Conservation (phyloP, 2,113 vertebrate species). For the Zosterops hypoxanthus region DNA sequence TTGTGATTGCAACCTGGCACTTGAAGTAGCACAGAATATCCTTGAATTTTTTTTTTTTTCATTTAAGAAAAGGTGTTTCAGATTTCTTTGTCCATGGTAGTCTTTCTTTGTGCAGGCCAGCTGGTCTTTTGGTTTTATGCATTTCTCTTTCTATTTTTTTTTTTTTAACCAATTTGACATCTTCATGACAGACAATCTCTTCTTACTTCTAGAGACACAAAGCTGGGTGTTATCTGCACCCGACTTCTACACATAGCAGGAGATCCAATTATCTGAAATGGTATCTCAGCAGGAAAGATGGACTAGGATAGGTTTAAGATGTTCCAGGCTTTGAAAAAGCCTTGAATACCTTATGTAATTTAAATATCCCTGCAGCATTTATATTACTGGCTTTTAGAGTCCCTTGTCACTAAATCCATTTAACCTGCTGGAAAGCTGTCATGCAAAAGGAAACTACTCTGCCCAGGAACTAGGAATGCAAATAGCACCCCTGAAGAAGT, state of each 20-base stretch:
- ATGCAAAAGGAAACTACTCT: background rate
- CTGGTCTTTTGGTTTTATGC: background rate
- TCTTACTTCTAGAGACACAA: background rate
- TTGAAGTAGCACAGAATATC: background rate
- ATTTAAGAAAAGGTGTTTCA: background rate
- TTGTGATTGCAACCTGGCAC: background rate
- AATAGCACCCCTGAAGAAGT: background rate
- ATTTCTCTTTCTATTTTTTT: background rate
- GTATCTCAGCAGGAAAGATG: background rate
- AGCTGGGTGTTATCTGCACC: background rate
- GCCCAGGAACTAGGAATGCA: background rate
- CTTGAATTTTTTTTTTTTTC: background rate
- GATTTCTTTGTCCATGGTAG: background rate
- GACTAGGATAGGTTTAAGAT: background rate
- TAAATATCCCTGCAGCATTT: background rate
- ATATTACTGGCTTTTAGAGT: background rate
- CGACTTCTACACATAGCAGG: background rate
- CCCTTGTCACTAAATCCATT: background rate
- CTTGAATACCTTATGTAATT: background rate
- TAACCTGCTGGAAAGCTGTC: background rate
- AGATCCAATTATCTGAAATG: background rate
- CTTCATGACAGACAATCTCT: background rate
- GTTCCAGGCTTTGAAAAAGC: background rate
- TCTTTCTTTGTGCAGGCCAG: background rate
- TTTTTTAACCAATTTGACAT: background rate